Conservation (phyloP, 2,888 invertebrate genomes). For the Oligia strigilis region DNA sequence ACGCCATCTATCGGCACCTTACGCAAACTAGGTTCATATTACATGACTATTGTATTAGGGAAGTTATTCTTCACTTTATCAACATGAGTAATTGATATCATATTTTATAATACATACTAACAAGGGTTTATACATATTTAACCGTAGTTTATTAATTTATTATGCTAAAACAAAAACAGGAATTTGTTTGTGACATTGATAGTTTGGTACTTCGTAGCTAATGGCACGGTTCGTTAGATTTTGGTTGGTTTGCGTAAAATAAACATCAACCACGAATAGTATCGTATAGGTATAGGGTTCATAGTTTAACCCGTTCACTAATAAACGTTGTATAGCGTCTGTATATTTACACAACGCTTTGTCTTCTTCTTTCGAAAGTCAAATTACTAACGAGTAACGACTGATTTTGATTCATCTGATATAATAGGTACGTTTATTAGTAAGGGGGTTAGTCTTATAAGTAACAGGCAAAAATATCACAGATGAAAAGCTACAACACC, state of each 20-base stretch:
- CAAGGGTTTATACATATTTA: constrained; percentile 23
- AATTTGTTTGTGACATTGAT: constrained; percentile 50
- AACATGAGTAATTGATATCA: constrained; percentile 23
- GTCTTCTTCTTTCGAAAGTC: too few species aligned
- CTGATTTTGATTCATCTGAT: too few species aligned
- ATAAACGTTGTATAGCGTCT: too few species aligned
- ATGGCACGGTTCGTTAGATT: constrained; percentile 59
- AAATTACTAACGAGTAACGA: too few species aligned
- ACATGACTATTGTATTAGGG: neutral
- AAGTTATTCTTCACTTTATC: constrained; percentile 2
- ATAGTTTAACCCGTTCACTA: too few species aligned
- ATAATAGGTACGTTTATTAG: too few species aligned
- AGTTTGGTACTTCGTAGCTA: constrained; percentile 59
- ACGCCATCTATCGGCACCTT: constrained; percentile 51
- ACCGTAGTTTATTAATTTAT: neutral
- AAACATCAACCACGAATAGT: constrained; percentile 13
- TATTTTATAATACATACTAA: constrained; percentile 36
- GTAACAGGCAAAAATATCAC: neutral
- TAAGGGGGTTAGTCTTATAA: neutral
- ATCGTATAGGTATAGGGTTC: neutral
- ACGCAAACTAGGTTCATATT: neutral
- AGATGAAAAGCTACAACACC: neutral
- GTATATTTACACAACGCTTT: too few species aligned
- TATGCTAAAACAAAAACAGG: constrained; percentile 17
- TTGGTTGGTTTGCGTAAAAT: constrained; percentile 26